Evolutionary conservation across 2,888 invertebrate species (phyloP), one percentile per base, ranked within the genome.

Genomic region (Chloroclystis v-ata): DNA sequence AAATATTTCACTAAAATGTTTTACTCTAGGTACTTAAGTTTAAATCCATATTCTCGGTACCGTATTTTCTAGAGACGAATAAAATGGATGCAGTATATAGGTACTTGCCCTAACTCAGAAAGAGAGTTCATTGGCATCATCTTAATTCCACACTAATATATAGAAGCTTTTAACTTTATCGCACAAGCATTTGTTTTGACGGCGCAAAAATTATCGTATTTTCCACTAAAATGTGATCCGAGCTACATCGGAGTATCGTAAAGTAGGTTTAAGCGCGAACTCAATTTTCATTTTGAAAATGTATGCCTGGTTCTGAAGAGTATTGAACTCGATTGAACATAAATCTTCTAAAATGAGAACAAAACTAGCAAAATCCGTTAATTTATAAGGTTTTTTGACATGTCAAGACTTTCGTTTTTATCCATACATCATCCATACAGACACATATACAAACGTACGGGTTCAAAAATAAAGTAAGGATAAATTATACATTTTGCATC

Each of bases 121-220:
- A 20, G 3, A 20, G 52, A 46, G 49, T 49, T 54, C 48, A 47
- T 28, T 14, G 45, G 33, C 45, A 43, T 43, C 37, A 38, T 49
- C 47, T 47, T 54, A 50, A 49, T 51, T 47, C 41, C 29, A 35
- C 30, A 46, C 44, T 43, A 25, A 32, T 40, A 40, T 43, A 28
- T 20, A 41, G 11, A 41, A 38, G 44, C 44, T 47, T 26, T 47
- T 39, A 32, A 50, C 30, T 41, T 46, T 44, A 35, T 37, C 41
- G 12, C 39, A 29, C 33, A 39, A 40, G 47, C 41, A 47, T 46
- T 52, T 48, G 26, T 52, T 39, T 33, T 37, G 20, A 28, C 8
- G 32, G 10, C 28, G 30, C 16, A 46, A 46, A 52, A 43, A 32
- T 7, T 28, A 40, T 29, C 16, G 26, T 44, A 44, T 49, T 43